Percentiles rank a stretch among this genome's conserved stretches.
These are phyloP conservation scores for Myanophis thanlyinensis DNA, from an alignment of 2,113 vertebrate species.

Conservation along the genomic window DNA sequence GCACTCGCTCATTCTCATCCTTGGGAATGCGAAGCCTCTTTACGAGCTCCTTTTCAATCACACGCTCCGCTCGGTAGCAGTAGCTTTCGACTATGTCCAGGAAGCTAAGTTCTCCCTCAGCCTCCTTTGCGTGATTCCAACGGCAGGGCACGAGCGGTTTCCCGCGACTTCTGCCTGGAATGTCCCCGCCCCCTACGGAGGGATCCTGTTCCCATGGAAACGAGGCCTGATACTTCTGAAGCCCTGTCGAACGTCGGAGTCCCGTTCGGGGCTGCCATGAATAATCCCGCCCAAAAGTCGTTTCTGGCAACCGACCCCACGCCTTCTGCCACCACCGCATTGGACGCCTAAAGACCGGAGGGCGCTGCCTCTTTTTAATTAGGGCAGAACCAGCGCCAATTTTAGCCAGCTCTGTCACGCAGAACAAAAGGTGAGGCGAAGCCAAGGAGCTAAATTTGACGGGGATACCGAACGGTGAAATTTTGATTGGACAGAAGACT, in stretches of 20 bases:
- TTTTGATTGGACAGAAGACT: neutral
- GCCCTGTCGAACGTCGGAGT: neutral
- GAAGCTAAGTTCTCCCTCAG: neutral
- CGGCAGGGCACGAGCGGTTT: neutral
- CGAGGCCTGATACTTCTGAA: neutral
- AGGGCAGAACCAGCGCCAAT: neutral
- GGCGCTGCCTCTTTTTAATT: neutral
- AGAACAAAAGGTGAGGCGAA: neutral
- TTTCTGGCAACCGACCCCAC: neutral
- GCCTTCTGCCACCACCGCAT: neutral
- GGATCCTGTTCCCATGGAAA: neutral
- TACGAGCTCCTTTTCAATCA: constrained; percentile 5
- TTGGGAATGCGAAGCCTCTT: neutral
- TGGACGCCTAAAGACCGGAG: no score
- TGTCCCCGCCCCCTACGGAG: neutral
- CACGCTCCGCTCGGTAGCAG: neutral
- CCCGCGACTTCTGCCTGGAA: neutral
- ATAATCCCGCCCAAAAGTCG: fast-evolving
- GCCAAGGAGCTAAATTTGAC: no score
- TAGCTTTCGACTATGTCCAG: neutral
- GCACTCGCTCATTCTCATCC: neutral
- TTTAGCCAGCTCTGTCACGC: neutral
- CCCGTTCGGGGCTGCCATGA: neutral
- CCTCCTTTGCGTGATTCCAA: neutral
- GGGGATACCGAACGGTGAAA: no score